These are phyloP conservation scores for Sphecodes monilicornis DNA, from an alignment of 2,888 invertebrate species.

Conservation along the genomic window DNA sequence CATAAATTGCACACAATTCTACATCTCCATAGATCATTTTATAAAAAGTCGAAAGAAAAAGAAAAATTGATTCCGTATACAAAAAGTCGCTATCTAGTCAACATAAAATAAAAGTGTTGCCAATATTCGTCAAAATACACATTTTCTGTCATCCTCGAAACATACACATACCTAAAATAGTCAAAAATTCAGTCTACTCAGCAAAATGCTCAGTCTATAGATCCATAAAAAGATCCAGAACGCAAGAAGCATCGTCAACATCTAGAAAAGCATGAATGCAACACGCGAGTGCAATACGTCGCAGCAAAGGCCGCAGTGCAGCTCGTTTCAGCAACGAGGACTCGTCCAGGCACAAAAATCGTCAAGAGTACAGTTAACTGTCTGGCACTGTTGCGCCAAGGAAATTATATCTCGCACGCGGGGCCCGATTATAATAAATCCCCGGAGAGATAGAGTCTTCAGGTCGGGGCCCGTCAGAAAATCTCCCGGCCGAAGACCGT, in stretches of 20 bases:
- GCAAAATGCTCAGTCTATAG: neutral
- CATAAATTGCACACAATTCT: no score
- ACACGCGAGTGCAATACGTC: neutral
- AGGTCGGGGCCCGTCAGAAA: conserved; percentile 24
- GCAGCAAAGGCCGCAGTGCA: neutral
- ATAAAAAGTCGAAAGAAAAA: no score
- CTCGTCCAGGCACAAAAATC: neutral
- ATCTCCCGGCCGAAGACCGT: conserved; percentile 37
- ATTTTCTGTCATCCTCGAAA: neutral
- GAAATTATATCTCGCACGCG: neutral
- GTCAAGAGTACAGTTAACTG: neutral
- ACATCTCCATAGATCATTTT: no score
- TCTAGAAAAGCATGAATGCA: neutral
- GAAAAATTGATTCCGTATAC: no score
- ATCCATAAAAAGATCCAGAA: neutral
- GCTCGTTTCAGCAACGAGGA: conserved; percentile 4
- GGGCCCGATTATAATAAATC: conserved; percentile 12
- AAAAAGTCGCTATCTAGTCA: no score
- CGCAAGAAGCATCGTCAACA: neutral
- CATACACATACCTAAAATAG: neutral
- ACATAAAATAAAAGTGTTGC: no score
- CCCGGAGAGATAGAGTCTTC: conserved; percentile 20
- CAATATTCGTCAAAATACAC: neutral
- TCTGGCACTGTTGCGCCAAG: neutral
- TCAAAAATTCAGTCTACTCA: no score